Evolutionary conservation across 2,797 vertebrate genomes (phyloP).

Genomic region (Macropodus opercularis): DNA sequence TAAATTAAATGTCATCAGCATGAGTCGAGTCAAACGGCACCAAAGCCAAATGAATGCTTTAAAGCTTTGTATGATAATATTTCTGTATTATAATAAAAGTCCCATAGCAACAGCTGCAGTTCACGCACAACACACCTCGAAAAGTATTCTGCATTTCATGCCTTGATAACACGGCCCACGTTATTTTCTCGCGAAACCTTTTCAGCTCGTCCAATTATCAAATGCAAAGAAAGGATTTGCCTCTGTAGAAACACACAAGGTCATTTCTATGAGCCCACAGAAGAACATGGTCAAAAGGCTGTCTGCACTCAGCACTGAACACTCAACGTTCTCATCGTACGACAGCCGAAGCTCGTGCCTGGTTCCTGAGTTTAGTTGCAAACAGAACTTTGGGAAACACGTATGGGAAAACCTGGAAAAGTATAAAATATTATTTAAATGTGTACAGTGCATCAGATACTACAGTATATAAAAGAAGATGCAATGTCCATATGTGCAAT

Average conservation of each 20-base stretch:
- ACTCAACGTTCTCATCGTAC: too few relatives aligned
- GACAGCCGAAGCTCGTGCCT: too few relatives aligned
- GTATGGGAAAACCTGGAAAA: too few relatives aligned
- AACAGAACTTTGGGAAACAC: too few relatives aligned
- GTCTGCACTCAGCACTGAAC: slow-evolving; percentile 17
- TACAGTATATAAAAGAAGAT: too few relatives aligned
- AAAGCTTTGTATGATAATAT: slow-evolving; percentile 31
- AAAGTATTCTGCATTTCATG: slow-evolving; percentile 17
- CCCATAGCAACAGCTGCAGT: too few relatives aligned
- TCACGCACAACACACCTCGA: slow-evolving; percentile 12
- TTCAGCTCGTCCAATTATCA: slow-evolving; percentile 27
- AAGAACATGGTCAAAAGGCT: slow-evolving; percentile 16
- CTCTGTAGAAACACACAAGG: slow-evolving; percentile 32
- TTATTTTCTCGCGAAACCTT: slow-evolving; percentile 20
- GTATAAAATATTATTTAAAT: too few relatives aligned
- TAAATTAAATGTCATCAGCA: slow-evolving; percentile 7
- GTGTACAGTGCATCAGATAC: too few relatives aligned
- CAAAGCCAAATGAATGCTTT: slow-evolving; percentile 7
- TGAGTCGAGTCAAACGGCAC: slow-evolving; percentile 15
- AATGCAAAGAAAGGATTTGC: slow-evolving; percentile 18
- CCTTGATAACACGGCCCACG: slow-evolving; percentile 5
- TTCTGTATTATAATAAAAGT: slow-evolving; percentile 35
- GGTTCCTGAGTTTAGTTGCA: too few relatives aligned
- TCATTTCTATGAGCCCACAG: slow-evolving; percentile 5
- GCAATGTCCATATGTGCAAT: too few relatives aligned